Base-by-base conservation (phyloP, 2,113 vertebrate species). In the Oriolus oriolus region DNA sequence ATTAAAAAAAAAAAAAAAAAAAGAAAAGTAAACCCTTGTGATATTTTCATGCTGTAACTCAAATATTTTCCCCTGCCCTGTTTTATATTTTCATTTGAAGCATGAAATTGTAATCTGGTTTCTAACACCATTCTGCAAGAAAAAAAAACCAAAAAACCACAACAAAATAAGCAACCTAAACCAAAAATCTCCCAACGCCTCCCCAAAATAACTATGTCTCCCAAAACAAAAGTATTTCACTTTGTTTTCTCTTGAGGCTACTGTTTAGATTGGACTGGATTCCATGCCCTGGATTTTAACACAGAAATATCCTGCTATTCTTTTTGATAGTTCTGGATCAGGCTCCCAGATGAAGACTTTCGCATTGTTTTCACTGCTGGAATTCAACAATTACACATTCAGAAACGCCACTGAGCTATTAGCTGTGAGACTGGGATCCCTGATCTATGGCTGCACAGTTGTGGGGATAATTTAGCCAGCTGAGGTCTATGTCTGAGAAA, bases 191-290 rank as follows among this genome's bases (percentile, higher is more conserved):
- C 15, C 52, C 26, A 30, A 27, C 31, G 2, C 3, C 8, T 5
- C 5, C 15, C 1, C 13, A 2, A 80, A 44, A 18, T 35, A 3
- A 0, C 4, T 60, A 18, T 47, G 26, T 47, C 33, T 30, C 13
- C n/a, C 10, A 5, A 11, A n/a, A 30, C 35, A 57, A 66, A 80
- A 8, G 1, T 28, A 24, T 59, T 84, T 52, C 3, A 49, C 3
- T 64, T 71, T 41, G 6, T 63, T 70, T 89, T 35, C 2, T 76
- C 17, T 60, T 89, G 63, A 22, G 28, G 13, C 21, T 61, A 7
- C 33, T 84, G 56, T 64, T 60, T 82, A 31, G 7, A 11, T 31
- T 81, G 68, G 45, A 57, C 24, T 2, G 6, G 33, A 66, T 56
- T 69, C n/a, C 6, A 1, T 52, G 42, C 15, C 56, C 24, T 75